A percentile compares a stretch with the other conserved stretches of the same genome.
These are phyloP conservation scores for Vulpes vulpes DNA, from an alignment of 2,113 vertebrate species.

Conservation along the genomic window DNA sequence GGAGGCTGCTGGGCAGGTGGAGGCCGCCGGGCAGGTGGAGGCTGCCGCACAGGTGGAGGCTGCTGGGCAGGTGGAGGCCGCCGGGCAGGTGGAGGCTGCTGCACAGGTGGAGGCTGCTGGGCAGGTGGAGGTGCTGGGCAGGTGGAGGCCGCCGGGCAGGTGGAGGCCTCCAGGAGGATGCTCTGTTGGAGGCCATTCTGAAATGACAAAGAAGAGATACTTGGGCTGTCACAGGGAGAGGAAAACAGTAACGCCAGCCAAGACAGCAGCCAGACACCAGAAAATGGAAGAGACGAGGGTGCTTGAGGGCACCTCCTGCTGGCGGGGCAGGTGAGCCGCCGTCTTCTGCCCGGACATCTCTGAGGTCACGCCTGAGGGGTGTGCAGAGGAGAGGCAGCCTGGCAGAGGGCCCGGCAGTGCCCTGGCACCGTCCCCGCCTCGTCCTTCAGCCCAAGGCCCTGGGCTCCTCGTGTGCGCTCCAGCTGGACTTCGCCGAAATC, in stretches of 20 bases:
- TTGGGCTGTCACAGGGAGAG: background rate
- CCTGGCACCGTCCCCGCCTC: background rate
- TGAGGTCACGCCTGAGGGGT: background rate
- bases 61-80: background rate
- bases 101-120: background rate
- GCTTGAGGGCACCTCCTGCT: background rate
- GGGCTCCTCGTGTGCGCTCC: background rate
- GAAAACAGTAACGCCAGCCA: background rate
- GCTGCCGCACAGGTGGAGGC: background rate
- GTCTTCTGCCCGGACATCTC: background rate
- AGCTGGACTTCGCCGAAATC: background rate
- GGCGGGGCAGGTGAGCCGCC: background rate
- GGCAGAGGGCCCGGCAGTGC: background rate
- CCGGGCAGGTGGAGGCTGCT: background rate
- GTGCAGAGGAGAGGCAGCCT: background rate
- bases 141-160: background rate
- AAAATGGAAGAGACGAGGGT: background rate
- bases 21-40: background rate
- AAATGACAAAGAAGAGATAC: slow-evolving; percentile 14
- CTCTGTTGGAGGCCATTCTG: background rate
- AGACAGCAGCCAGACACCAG: background rate
- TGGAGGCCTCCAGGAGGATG: background rate
- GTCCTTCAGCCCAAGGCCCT: background rate
- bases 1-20: background rate
- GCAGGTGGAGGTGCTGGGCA: background rate